Evolutionary conservation across 2,888 invertebrate species (phyloP).

Genomic region (Taphrorychus bicolor): DNA sequence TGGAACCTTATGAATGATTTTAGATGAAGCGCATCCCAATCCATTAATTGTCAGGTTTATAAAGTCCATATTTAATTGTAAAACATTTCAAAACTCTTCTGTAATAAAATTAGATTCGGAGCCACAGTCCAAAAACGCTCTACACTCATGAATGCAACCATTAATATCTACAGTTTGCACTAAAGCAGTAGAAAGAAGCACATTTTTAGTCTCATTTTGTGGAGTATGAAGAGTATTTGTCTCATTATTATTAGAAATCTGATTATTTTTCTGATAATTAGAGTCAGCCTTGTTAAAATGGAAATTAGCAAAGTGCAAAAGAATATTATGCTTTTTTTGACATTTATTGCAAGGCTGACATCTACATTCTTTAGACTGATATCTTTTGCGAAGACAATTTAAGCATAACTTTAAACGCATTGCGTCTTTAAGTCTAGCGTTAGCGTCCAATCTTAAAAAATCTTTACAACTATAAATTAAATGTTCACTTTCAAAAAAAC

Average conservation of each 20-base stretch:
- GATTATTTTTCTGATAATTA: not conserved
- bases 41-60: no score
- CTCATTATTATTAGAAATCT: not conserved
- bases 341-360: not conserved
- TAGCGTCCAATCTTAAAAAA: not conserved
- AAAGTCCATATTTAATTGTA: not conserved
- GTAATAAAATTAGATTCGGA: not conserved
- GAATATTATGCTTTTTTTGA: not conserved
- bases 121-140: not conserved
- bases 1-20: not conserved
- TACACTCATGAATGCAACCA: not conserved
- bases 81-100: not conserved
- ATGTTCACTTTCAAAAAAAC: not conserved
- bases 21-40: no score
- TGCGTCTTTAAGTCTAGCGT: not conserved
- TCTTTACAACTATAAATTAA: not conserved
- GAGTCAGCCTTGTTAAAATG: not conserved
- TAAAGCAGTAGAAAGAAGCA: not conserved
- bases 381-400: not conserved
- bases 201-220: not conserved
- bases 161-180: not conserved
- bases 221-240: not conserved
- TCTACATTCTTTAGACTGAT: not conserved
- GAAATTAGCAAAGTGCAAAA: not conserved
- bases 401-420: not conserved